A percentile compares a stretch with the other conserved stretches of the same genome.
Evolutionary conservation across 2,113 vertebrate species (phyloP).

Genomic region (Eulemur macaco): DNA sequence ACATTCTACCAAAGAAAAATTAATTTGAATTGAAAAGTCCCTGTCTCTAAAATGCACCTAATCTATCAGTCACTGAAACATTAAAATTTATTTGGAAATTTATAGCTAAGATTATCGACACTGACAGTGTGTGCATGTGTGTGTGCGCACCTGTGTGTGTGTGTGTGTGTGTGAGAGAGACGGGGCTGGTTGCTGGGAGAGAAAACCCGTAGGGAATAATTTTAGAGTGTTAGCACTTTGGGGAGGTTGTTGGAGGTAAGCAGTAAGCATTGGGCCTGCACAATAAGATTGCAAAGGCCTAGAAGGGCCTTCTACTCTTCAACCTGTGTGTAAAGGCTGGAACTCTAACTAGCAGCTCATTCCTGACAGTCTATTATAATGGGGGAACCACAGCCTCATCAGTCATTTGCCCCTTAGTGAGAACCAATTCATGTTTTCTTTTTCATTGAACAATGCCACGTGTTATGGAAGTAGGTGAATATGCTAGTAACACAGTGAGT

Average conservation of each 20-base stretch:
- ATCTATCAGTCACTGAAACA: not conserved
- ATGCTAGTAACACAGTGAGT: not conserved
- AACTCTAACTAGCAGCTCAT: not conserved
- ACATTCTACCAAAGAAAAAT: not conserved
- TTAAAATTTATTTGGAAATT: not conserved
- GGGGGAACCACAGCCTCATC: not conserved
- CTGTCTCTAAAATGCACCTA: not conserved
- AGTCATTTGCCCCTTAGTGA: not conserved
- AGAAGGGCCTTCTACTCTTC: not conserved
- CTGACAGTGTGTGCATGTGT: not conserved
- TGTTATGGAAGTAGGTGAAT: not conserved
- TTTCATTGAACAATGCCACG: not conserved
- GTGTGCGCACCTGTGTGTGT: not conserved
- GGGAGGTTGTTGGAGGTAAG: not conserved
- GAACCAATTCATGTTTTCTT: not conserved
- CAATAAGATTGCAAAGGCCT: not conserved
- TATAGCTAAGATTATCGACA: not conserved
- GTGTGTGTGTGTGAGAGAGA: too few relatives aligned
- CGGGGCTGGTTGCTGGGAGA: not conserved
- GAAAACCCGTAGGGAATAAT: not conserved
- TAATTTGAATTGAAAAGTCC: not conserved
- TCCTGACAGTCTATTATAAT: not conserved
- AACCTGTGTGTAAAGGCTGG: not conserved
- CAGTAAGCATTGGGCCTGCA: not conserved
- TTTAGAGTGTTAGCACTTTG: not conserved